These are phyloP conservation scores for Lethrus apterus DNA, from an alignment of 1,140 invertebrate genomes.

Conservation along the genomic window DNA sequence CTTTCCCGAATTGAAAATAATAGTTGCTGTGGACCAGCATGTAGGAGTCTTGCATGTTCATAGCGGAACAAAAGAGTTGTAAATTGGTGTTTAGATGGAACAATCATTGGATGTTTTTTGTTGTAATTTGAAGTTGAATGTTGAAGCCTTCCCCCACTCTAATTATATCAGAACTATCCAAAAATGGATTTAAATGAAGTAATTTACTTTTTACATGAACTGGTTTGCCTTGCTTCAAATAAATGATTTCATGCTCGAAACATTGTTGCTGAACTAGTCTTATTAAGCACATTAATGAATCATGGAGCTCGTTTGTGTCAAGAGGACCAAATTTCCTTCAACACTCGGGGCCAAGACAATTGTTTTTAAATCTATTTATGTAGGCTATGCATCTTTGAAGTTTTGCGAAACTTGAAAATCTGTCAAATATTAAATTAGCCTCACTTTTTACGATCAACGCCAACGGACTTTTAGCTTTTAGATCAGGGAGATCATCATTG, in stretches of 20 bases:
- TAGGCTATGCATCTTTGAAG: constrained; percentile 10
- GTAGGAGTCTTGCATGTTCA: constrained; percentile 1
- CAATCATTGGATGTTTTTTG: constrained; percentile 20
- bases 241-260: constrained; percentile 7
- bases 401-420: constrained; percentile 5
- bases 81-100: constrained; percentile 15
- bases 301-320: no score
- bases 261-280: constrained; percentile 1
- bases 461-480: background rate
- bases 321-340: background rate
- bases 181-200: constrained; percentile 18
- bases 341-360: background rate
- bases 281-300: background rate
- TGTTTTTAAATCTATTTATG: constrained; percentile 5
- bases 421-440: constrained; percentile 1
- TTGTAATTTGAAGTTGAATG: constrained; percentile 6
- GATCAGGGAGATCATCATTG: background rate
- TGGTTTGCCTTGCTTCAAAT: background rate
- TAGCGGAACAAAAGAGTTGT: constrained; percentile 1
- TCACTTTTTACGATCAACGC: background rate
- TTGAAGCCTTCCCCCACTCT: constrained; percentile 18
- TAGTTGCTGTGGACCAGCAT: constrained; percentile 1
- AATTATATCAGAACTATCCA: constrained; percentile 15
- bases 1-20: background rate
- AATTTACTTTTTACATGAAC: constrained; percentile 11